Evolutionary conservation across 2,113 vertebrate genomes (phyloP).

Genomic region (Pachypanchax playfairii): DNA sequence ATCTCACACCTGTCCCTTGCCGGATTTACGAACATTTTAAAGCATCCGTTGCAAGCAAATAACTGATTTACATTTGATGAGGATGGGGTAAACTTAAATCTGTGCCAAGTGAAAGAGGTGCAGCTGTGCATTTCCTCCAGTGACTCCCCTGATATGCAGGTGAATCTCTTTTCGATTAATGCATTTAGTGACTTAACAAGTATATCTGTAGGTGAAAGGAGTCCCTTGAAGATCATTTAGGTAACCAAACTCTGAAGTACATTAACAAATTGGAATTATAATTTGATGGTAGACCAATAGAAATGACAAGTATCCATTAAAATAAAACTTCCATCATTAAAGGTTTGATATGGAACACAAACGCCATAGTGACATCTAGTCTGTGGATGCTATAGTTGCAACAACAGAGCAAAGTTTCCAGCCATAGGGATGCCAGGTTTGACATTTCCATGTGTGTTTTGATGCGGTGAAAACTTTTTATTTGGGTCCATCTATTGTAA

Average conservation of each 20-base stretch:
- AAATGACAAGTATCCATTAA: background rate
- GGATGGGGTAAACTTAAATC: conserved; percentile 46
- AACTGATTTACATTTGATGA: conserved; percentile 58
- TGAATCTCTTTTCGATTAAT: conserved; percentile 46
- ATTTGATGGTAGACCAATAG: background rate
- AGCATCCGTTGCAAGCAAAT: conserved; percentile 52
- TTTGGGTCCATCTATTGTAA: no score
- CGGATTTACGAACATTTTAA: conserved; percentile 47
- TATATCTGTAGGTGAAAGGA: conserved; percentile 19
- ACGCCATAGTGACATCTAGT: no score
- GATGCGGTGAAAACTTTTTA: no score
- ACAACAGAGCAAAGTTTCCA: background rate
- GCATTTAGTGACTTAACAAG: conserved; percentile 29
- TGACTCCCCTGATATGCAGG: conserved; percentile 38
- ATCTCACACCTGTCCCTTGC: conserved; percentile 47
- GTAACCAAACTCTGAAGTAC: conserved; percentile 30
- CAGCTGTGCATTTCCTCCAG: conserved; percentile 56
- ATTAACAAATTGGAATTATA: no score
- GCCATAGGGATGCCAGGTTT: no score
- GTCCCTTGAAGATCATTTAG: conserved; percentile 34
- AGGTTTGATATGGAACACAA: no score
- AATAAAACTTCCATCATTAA: conserved; percentile 38
- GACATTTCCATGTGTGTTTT: no score
- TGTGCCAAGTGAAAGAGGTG: conserved; percentile 34
- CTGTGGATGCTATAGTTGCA: background rate